phyloP scores from a whole-genome alignment of 2,797 vertebrate genomes.

The Hylomyscus alleni region DNA sequence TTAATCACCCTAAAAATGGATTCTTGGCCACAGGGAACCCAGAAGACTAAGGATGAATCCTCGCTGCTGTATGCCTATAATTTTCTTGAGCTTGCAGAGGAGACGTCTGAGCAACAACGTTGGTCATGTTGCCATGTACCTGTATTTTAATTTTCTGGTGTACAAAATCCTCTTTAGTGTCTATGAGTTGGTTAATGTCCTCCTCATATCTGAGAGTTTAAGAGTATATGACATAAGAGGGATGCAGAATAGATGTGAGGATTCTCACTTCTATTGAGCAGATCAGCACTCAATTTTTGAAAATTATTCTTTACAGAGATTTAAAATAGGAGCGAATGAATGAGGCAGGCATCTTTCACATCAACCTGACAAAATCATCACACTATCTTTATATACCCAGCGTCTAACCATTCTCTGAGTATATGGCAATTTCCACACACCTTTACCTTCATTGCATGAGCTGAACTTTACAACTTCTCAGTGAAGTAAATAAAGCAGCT shows the following conservation, averaged over 20 bases:
- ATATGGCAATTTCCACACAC: not conserved
- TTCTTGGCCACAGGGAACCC: not conserved
- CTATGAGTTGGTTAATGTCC: not conserved
- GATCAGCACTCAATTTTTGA: not conserved
- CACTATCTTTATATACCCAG: not conserved
- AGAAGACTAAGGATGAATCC: not conserved
- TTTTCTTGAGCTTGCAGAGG: not conserved
- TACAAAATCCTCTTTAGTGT: slow-evolving; percentile 6
- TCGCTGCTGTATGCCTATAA: not conserved
- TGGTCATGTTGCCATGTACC: not conserved
- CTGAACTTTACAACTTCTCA: not conserved
- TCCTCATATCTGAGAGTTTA: not conserved
- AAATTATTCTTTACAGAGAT: not conserved
- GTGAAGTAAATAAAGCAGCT: not conserved
- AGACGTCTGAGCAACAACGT: not conserved
- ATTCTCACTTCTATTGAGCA: not conserved
- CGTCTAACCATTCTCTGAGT: not conserved
- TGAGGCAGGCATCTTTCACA: not conserved
- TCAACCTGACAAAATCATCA: not conserved
- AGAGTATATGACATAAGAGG: not conserved
- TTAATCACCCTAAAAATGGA: not conserved
- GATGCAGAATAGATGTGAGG: not conserved
- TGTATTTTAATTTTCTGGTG: not conserved
- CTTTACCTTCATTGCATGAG: not conserved
- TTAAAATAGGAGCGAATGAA: not conserved